These are phyloP conservation scores for Cacajao melanocephalus DNA, from an alignment of 2,797 vertebrate genomes.

Conservation along the genomic window DNA sequence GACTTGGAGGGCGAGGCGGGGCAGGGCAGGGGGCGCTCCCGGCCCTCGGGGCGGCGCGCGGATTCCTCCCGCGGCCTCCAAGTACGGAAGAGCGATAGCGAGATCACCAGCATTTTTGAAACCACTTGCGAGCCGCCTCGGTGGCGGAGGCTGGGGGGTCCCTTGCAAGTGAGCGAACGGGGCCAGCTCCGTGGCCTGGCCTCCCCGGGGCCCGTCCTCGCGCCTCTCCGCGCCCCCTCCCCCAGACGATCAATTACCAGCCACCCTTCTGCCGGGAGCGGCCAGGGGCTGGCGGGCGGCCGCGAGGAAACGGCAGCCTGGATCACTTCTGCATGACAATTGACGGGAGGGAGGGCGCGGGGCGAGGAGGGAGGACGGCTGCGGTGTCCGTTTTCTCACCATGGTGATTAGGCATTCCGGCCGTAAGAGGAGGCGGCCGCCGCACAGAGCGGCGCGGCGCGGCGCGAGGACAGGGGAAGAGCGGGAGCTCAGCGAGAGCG, in stretches of 20 bases:
- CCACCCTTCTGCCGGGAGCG: conserved; percentile 80
- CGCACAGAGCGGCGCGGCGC: conserved; percentile 44
- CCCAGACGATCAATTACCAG: conserved; percentile 84
- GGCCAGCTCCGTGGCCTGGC: conserved; percentile 55
- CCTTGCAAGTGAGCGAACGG: conserved; percentile 74
- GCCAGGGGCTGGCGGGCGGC: conserved; percentile 79
- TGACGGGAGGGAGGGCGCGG: conserved; percentile 79
- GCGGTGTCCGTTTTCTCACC: conserved; percentile 82
- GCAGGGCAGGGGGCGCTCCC: background rate
- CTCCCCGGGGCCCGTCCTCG: conserved; percentile 72
- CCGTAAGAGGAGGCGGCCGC: conserved; percentile 74
- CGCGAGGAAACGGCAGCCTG: conserved; percentile 75
- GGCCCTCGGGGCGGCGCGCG: background rate
- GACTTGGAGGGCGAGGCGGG: background rate
- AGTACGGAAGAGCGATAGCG: conserved; percentile 31
- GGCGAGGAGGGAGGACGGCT: conserved; percentile 69
- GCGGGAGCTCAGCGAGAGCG: conserved; percentile 48
- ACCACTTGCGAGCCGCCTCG: conserved; percentile 31
- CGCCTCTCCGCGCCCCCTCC: conserved; percentile 76
- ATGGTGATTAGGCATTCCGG: conserved; percentile 88
- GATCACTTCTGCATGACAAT: conserved; percentile 88
- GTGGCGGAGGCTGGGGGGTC: conserved; percentile 60
- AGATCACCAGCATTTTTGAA: conserved; percentile 58
- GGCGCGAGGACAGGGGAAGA: conserved; percentile 38
- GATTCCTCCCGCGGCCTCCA: background rate